These are phyloP conservation scores for Falcaria lacertinaria DNA, from an alignment of 2,888 invertebrate species.

Conservation along the genomic window DNA sequence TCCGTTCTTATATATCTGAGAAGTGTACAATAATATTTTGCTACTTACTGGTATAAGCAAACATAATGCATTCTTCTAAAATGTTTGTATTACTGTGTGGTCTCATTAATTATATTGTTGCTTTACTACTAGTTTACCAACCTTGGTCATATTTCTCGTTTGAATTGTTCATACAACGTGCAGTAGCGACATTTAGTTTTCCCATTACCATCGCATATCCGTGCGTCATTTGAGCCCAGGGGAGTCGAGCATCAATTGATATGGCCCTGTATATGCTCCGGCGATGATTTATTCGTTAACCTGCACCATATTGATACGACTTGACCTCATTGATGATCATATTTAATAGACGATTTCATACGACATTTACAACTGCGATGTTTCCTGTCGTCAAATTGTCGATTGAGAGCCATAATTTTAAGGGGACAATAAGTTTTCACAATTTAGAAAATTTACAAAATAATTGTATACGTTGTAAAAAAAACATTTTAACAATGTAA, in stretches of 20 bases:
- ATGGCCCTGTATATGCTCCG: slow-evolving; percentile 60
- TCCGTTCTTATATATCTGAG: background rate
- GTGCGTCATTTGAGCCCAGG: slow-evolving; percentile 32
- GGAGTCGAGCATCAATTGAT: slow-evolving; percentile 57
- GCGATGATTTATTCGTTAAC: slow-evolving; percentile 73
- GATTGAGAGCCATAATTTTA: too few species aligned
- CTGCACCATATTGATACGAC: slow-evolving; percentile 57
- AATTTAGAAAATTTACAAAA: too few species aligned
- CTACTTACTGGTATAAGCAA: background rate
- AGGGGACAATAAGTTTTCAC: too few species aligned
- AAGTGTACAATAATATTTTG: background rate
- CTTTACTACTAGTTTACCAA: background rate
- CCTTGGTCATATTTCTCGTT: background rate
- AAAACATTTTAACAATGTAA: too few species aligned
- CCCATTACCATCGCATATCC: slow-evolving; percentile 23
- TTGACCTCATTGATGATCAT: slow-evolving; percentile 58
- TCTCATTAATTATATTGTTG: too few species aligned
- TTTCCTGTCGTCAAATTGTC: background rate
- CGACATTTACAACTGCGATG: background rate
- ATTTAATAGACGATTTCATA: slow-evolving; percentile 41
- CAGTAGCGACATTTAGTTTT: slow-evolving; percentile 28
- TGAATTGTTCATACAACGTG: slow-evolving; percentile 13
- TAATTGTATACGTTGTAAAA: too few species aligned
- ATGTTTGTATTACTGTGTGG: background rate
- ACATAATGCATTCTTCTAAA: slow-evolving; percentile 4